Percentiles rank a stretch among this genome's conserved stretches.
Evolutionary conservation across 2,113 vertebrate genomes (phyloP).

Genomic region (Otis tarda): DNA sequence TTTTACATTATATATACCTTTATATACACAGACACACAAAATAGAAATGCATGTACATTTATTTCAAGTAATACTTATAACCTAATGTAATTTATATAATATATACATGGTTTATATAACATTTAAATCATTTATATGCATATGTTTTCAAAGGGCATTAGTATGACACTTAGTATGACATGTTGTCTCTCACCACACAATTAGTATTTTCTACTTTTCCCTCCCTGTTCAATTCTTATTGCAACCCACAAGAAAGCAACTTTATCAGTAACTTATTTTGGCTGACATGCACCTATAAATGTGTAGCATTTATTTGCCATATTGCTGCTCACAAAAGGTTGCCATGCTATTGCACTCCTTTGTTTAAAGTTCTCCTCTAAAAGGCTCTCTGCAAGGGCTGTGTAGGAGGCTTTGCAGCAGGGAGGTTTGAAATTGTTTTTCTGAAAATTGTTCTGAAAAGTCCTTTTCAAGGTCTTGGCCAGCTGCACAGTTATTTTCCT

Average conservation of each 20-base stretch:
- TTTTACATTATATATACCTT: neutral
- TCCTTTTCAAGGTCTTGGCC: slow-evolving; percentile 39
- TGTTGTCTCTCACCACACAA: neutral
- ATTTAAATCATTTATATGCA: neutral
- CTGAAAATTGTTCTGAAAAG: slow-evolving; percentile 1
- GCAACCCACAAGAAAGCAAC: slow-evolving; percentile 28
- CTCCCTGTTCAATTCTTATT: neutral
- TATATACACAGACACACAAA: neutral
- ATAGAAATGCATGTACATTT: neutral
- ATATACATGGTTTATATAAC: neutral
- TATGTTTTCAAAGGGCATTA: slow-evolving; percentile 7
- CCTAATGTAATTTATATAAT: neutral
- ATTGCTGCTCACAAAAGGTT: slow-evolving; percentile 39
- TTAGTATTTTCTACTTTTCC: neutral
- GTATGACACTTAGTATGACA: neutral
- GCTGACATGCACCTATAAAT: slow-evolving; percentile 15
- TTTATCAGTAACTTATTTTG: slow-evolving; percentile 51
- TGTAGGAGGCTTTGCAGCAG: slow-evolving; percentile 53
- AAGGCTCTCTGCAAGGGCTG: slow-evolving; percentile 35
- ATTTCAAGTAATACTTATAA: neutral
- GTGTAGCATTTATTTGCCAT: slow-evolving; percentile 44
- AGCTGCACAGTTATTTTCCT: slow-evolving; percentile 31
- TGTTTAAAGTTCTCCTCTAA: slow-evolving; percentile 53
- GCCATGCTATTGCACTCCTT: neutral
- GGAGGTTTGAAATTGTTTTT: slow-evolving; percentile 33